Percentiles rank a stretch among this genome's conserved stretches.
These are phyloP conservation scores for Holothuria scabra DNA, from an alignment of 53 echinoderm and acorn worm species.

Conservation along the genomic window DNA sequence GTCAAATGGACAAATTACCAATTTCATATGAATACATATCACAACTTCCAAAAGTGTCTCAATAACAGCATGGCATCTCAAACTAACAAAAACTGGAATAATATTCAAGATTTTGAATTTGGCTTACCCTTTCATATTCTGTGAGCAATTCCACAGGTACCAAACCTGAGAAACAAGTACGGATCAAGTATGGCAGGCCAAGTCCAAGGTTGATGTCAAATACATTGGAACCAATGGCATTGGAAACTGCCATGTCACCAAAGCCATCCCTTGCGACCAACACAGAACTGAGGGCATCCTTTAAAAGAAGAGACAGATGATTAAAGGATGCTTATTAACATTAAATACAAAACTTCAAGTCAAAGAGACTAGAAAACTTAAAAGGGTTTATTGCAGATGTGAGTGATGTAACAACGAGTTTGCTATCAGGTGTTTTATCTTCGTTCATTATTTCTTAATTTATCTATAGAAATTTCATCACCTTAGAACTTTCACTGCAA, in stretches of 20 bases:
- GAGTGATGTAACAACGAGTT: too few species aligned
- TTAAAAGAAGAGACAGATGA: not conserved
- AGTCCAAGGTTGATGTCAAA: slow-evolving; percentile 97
- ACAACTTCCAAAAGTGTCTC: too few species aligned
- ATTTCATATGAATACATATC: too few species aligned
- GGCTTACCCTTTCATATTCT: slow-evolving; percentile 63
- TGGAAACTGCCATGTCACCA: slow-evolving; percentile 98
- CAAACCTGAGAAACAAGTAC: slow-evolving; percentile 39
- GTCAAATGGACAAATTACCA: too few species aligned
- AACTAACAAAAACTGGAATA: not conserved
- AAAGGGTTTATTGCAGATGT: too few species aligned
- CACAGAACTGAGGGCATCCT: slow-evolving; percentile 96
- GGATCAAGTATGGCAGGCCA: slow-evolving; percentile 86
- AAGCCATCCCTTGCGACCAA: slow-evolving; percentile 94
- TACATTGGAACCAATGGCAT: slow-evolving; percentile 96
- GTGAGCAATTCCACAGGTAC: slow-evolving; percentile 64
- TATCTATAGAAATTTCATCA: too few species aligned
- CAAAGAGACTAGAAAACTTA: too few species aligned
- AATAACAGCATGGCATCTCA: not conserved
- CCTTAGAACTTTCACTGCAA: too few species aligned
- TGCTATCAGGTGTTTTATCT: too few species aligned
- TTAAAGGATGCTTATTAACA: too few species aligned
- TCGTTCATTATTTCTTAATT: too few species aligned
- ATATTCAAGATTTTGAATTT: not conserved
- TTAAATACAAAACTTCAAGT: too few species aligned